Conservation (phyloP, 1,140 invertebrate genomes). For the Diplogasteroides magnus region DNA sequence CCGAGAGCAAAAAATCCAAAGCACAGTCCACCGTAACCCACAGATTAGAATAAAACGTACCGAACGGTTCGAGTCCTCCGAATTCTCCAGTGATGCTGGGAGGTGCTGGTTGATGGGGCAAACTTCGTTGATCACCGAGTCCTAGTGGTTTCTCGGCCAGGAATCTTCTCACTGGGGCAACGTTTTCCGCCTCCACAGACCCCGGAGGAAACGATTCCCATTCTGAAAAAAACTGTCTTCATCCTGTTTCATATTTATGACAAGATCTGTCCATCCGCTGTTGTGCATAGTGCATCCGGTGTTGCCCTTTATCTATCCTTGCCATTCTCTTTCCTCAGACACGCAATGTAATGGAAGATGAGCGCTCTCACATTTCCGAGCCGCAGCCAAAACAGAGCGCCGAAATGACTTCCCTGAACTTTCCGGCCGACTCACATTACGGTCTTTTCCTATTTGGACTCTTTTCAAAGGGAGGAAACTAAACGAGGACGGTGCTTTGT, state of each 20-base stretch:
- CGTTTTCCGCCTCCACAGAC: slow-evolving; percentile 15
- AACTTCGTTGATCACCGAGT: slow-evolving; percentile 10
- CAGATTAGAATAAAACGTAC: slow-evolving; percentile 7
- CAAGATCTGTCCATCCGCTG: too few species aligned
- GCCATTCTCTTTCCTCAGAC: too few species aligned
- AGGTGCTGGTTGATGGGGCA: slow-evolving; percentile 21
- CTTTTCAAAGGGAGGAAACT: too few species aligned
- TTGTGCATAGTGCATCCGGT: too few species aligned
- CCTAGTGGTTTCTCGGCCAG: background rate
- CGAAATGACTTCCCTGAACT: too few species aligned
- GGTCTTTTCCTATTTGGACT: too few species aligned
- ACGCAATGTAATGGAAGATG: too few species aligned
- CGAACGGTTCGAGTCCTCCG: slow-evolving; percentile 15
- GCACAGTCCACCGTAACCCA: background rate
- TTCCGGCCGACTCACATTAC: too few species aligned
- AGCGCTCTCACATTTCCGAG: too few species aligned
- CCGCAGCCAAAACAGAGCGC: too few species aligned
- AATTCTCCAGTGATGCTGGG: slow-evolving; percentile 13
- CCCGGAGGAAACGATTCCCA: slow-evolving; percentile 19
- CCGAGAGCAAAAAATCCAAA: slow-evolving; percentile 1
- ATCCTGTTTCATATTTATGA: background rate
- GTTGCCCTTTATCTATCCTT: too few species aligned
- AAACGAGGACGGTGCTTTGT: too few species aligned
- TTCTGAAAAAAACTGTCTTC: slow-evolving; percentile 7
- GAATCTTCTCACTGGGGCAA: background rate